Percentiles rank a stretch among this genome's conserved stretches.
These are phyloP conservation scores for Sphecodes monilicornis DNA, from an alignment of 2,888 invertebrate genomes.

Conservation along the genomic window DNA sequence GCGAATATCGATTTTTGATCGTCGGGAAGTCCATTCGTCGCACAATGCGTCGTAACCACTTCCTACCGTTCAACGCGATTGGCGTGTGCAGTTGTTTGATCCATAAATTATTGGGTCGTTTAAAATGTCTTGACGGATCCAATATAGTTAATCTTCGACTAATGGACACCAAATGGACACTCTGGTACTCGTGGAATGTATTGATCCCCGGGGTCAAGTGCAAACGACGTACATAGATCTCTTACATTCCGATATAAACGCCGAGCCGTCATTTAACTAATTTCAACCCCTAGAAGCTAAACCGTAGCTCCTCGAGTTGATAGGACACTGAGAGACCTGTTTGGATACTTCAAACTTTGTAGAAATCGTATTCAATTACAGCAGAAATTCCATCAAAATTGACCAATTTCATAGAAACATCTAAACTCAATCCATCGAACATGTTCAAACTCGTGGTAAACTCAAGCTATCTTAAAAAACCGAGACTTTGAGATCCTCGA, in stretches of 20 bases:
- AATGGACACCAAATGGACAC: slow-evolving; percentile 6
- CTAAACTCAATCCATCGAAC: neutral
- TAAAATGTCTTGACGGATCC: neutral
- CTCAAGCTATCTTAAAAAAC: neutral
- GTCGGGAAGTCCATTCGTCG: no score
- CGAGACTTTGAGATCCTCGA: neutral
- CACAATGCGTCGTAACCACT: no score
- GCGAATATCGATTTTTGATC: no score
- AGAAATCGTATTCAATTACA: neutral
- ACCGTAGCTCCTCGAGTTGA: neutral
- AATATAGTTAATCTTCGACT: neutral
- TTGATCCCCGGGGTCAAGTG: neutral
- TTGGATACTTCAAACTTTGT: neutral
- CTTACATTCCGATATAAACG: slow-evolving; percentile 1
- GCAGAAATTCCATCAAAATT: neutral
- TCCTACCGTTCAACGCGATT: neutral
- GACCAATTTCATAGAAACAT: neutral
- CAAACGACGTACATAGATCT: slow-evolving; percentile 8
- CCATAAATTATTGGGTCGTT: neutral
- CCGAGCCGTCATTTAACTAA: neutral
- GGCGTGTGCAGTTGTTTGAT: neutral
- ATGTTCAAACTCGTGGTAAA: neutral
- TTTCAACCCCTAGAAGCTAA: neutral
- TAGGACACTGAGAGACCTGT: neutral
- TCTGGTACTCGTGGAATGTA: neutral